Percentiles rank a stretch among this genome's conserved stretches.
These are phyloP conservation scores for Trichoplusia ni DNA, from an alignment of 1,140 invertebrate species.

Conservation along the genomic window DNA sequence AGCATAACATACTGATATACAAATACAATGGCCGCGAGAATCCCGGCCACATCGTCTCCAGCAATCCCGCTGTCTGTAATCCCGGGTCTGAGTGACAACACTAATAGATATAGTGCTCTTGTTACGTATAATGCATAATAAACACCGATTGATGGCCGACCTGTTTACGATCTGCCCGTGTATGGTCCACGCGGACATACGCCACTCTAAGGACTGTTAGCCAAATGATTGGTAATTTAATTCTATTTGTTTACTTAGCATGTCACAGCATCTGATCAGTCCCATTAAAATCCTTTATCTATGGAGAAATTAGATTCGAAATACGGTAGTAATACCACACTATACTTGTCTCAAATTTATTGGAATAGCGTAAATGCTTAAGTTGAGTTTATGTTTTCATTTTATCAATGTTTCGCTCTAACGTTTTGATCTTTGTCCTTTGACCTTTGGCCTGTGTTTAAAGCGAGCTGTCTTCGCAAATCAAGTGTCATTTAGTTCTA, in stretches of 20 bases:
- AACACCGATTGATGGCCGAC: constrained; percentile 18
- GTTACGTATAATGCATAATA: constrained; percentile 26
- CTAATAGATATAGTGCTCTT: constrained; percentile 17
- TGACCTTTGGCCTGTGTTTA: constrained; percentile 2
- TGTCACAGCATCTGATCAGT: not conserved
- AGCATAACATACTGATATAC: too few relatives aligned
- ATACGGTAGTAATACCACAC: not conserved
- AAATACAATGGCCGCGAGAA: not conserved
- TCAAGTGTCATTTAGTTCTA: constrained; percentile 10
- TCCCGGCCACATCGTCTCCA: not conserved
- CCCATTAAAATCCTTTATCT: not conserved
- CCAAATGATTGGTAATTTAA: constrained; percentile 30
- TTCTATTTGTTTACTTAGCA: constrained; percentile 13
- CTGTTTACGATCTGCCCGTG: constrained; percentile 29
- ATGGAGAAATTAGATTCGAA: constrained; percentile 13
- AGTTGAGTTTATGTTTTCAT: too few relatives aligned
- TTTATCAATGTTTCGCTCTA: not conserved
- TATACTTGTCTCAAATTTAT: not conserved
- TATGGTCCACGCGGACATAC: constrained; percentile 12
- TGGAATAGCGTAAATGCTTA: too few relatives aligned
- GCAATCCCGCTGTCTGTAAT: constrained; percentile 16
- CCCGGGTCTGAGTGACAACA: not conserved
- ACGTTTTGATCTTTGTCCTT: not conserved
- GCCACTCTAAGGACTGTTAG: not conserved
- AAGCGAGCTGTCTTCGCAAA: constrained; percentile 4